Base-by-base conservation (phyloP, 2,113 vertebrate genomes). In the Cyprinodon brontotheroides region DNA sequence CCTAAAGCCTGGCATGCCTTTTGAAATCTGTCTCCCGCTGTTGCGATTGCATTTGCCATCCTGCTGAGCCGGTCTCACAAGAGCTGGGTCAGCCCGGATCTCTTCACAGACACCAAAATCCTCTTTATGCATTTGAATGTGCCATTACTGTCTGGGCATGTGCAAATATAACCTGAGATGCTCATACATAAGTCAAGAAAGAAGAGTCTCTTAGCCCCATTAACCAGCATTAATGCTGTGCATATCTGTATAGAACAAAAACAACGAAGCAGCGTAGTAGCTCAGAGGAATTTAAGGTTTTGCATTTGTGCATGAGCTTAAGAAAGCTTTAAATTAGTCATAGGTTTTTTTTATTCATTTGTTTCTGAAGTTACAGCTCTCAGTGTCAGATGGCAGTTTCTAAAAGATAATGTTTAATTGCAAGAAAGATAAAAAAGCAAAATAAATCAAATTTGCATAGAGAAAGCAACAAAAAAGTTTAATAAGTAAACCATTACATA, bases 71-170 rank as follows among this genome's bases (percentile, higher is more conserved):
- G 40, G 61, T 80, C 78, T 85, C 76, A 75, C 72, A 79, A 87
- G 75, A 86, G 82, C 81, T 60, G 80, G 61, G 76, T 90, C 88
- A 88, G 86, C 85, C 87, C 75, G 48, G 78, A 82, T 82, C 76
- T 85, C 87, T 75, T 89, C 85, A 77, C 61, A 72, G 77, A 20
- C 68, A 69, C 40, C 14, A 61, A 68, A 73, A 43, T 61, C 78
- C 50, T 73, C 74, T 61, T 61, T 20, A 75, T 81, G 69, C 45
- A 61, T 80, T 78, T 50, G 77, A 40, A 79, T 77, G 38, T 78
- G 72, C 43, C 61, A 11, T 47, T 57, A 3, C 36, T 70, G 61
- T 71, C 69, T 62, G 13, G 61, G 12, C 62, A 29, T 47, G 70
- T 63, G 47, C 71, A 63, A 20, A 15, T 70, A 29, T 73, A 53